phyloP scores from a whole-genome alignment of 2,888 invertebrate species.

The Dasysyrphus albostriatus region DNA sequence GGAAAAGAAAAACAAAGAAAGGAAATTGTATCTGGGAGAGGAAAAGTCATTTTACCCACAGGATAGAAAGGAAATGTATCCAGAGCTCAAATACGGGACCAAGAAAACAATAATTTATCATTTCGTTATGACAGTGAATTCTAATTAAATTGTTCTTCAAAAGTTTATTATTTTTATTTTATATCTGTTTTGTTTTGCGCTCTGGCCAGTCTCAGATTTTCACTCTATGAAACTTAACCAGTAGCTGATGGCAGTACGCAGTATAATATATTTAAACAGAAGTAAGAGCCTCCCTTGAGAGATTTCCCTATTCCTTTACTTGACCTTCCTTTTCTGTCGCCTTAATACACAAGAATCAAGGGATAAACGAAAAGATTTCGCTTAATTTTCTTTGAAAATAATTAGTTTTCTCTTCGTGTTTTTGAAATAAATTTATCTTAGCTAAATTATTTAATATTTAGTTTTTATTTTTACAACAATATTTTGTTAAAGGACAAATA shows the following conservation, averaged over 20 bases:
- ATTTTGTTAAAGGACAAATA: too few species aligned
- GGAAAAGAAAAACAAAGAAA: conserved; percentile 33
- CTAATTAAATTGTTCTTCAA: conserved; percentile 69
- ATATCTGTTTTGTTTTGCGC: neutral
- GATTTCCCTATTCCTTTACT: neutral
- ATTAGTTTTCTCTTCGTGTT: neutral
- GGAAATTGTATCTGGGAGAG: conserved; percentile 34
- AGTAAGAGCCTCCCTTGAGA: neutral
- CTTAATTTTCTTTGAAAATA: conserved; percentile 15
- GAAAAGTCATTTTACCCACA: conserved; percentile 41
- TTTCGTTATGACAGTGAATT: conserved; percentile 68
- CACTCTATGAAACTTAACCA: neutral
- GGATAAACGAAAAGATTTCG: neutral
- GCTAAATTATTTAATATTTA: neutral
- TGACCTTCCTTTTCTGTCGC: neutral
- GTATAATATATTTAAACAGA: neutral
- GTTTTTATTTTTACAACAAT: neutral
- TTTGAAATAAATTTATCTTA: neutral
- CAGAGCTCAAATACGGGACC: conserved; percentile 50
- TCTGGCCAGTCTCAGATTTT: conserved; percentile 6
- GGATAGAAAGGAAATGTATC: conserved; percentile 45
- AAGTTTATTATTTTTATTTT: conserved; percentile 33
- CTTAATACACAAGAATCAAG: conserved; percentile 1
- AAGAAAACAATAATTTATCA: conserved; percentile 68
- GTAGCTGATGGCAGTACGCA: neutral